These are phyloP conservation scores for Synergus laeviventris DNA, from an alignment of 2,888 invertebrate genomes.

Conservation along the genomic window DNA sequence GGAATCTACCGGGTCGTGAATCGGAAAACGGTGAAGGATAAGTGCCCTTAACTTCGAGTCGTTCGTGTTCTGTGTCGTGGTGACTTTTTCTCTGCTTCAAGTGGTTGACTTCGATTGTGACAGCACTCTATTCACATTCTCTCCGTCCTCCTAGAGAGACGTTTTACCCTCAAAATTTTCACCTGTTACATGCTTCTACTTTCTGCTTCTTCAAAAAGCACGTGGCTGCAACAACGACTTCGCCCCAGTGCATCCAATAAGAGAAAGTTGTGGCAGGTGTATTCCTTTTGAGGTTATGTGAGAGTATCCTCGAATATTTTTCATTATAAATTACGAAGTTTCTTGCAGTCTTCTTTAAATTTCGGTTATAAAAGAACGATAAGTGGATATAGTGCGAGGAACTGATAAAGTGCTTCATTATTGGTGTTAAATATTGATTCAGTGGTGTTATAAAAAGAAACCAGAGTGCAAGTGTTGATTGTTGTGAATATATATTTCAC, in stretches of 20 bases:
- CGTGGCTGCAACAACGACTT: neutral
- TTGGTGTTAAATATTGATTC: neutral
- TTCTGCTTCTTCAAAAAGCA: neutral
- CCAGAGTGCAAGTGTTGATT: constrained; percentile 6
- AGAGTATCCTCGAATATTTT: neutral
- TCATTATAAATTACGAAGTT: neutral
- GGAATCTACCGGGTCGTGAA: constrained; percentile 46
- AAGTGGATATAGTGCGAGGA: neutral
- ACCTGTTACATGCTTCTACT: neutral
- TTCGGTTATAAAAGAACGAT: neutral
- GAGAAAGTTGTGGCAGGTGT: constrained; percentile 6
- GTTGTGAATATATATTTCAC: constrained; percentile 20
- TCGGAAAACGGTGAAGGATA: constrained; percentile 49
- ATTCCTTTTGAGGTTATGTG: constrained; percentile 33
- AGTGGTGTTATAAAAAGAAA: neutral
- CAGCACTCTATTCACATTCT: constrained; percentile 8
- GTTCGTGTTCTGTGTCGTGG: constrained; percentile 21
- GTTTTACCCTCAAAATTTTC: neutral
- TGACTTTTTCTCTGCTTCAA: constrained; percentile 22
- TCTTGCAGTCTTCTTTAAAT: neutral
- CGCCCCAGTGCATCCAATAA: neutral
- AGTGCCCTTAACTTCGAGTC: neutral
- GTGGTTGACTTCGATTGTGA: constrained; percentile 11
- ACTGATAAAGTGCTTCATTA: neutral
- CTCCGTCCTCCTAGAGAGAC: neutral